Evolutionary conservation across 2,797 vertebrate species (phyloP), one percentile per base, ranked within the genome.

Genomic region (Pseudopleuronectes americanus): DNA sequence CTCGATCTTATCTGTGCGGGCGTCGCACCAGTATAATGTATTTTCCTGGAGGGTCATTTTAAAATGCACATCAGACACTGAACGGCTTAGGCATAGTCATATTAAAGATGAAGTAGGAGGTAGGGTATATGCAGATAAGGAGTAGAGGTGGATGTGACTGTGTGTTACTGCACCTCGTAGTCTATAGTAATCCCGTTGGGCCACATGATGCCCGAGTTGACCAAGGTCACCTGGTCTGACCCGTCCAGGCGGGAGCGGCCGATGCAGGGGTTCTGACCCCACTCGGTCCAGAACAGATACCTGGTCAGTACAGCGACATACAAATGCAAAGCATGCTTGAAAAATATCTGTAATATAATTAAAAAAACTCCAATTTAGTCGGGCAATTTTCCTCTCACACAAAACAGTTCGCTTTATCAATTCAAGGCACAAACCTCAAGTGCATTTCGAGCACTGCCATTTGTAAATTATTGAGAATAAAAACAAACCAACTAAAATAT

Each of bases 21-120:
- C 96, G 87, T 99, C 98, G 83, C 97, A 99, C 98, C 98, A 99
- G 92, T 99, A 99, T 93, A 99, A 96, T 96, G 96, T 96, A 92
- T 97, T 98, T 95, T 99, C 97, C 98, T 99, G 94, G 86, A 94
- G 92, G 93, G 94, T 86, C 90, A 96, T 96, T 93, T 93, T 68
- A 94, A 95, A 95, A 93, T 92, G 93, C 93, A 93, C 79, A 86
- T 94, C 87, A 94, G 86, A 71, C 89, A 77, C 61, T 55, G 67
- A 36, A 63, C 72, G 62, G 63, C 66, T 76, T 71, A 61, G 51
- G 65, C 45, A 66, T 23, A 63, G 60, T 86, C 83, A 76, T 71
- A 83, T 85, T 87, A 94, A 80, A 93, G 89, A 19, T 13, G 41
- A 23, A n/a, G 51, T 26, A 70, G 43, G 26, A 41, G 26, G 49